phyloP scores from a whole-genome alignment of 2,888 invertebrate species.

The Geotrupes spiniger region DNA sequence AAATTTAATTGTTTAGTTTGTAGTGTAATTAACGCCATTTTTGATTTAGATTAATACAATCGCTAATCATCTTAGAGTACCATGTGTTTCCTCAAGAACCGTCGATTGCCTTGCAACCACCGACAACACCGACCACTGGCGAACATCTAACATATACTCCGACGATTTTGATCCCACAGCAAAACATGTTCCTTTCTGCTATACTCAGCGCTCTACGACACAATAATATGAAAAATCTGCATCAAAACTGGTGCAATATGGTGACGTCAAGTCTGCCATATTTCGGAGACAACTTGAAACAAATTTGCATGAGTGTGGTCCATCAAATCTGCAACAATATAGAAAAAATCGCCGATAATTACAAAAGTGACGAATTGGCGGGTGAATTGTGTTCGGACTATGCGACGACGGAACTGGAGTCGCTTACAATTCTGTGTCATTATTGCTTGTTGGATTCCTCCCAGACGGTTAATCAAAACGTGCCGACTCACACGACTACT shows the following conservation, averaged over 20 bases:
- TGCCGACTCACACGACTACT: conserved; percentile 46
- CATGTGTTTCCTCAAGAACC: conserved; percentile 54
- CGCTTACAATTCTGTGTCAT: conserved; percentile 74
- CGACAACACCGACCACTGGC: conserved; percentile 36
- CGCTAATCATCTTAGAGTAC: conserved; percentile 73
- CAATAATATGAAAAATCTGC: conserved; percentile 68
- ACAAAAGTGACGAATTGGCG: conserved; percentile 41
- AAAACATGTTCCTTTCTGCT: conserved; percentile 79
- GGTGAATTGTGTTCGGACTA: conserved; percentile 71
- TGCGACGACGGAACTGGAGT: conserved; percentile 73
- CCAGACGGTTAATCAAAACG: conserved; percentile 44
- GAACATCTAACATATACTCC: conserved; percentile 60
- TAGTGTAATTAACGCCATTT: too few relatives aligned
- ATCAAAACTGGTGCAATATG: conserved; percentile 80
- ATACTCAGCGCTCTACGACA: conserved; percentile 73
- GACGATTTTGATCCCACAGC: conserved; percentile 69
- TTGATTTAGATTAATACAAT: conserved; percentile 58
- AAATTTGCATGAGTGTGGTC: conserved; percentile 73
- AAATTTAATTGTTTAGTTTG: too few relatives aligned
- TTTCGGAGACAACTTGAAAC: conserved; percentile 72
- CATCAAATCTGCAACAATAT: conserved; percentile 78
- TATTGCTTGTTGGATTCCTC: conserved; percentile 72
- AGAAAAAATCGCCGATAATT: conserved; percentile 52
- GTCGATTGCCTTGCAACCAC: conserved; percentile 15
- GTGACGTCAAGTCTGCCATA: conserved; percentile 78